These are phyloP conservation scores for Phrynocephalus guinanensis DNA, from an alignment of 2,797 vertebrate genomes.

Conservation along the genomic window DNA sequence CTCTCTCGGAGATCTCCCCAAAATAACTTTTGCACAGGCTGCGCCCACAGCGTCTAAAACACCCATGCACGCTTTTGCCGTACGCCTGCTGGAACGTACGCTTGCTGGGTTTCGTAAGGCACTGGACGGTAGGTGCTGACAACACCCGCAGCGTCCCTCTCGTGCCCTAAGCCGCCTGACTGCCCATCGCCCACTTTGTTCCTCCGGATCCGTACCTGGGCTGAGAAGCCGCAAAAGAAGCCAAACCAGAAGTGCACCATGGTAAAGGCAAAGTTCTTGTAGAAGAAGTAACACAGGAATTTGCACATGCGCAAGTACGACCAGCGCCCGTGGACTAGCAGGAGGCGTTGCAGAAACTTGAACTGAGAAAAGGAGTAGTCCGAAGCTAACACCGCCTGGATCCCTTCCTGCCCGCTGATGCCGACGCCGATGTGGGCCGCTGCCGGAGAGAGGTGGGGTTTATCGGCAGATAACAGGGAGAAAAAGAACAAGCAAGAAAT, in stretches of 20 bases:
- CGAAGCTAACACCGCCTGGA: conserved; percentile 91
- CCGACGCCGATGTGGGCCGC: conserved; percentile 94
- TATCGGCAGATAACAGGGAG: not conserved
- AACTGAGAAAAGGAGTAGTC: conserved; percentile 98
- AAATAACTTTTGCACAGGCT: too few species aligned
- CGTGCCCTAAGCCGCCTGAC: too few species aligned
- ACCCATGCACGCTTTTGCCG: too few species aligned
- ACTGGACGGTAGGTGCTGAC: too few species aligned
- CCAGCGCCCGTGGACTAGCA: conserved; percentile 96
- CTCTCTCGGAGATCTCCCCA: too few species aligned
- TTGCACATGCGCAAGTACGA: conserved; percentile 97
- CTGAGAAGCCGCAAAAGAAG: conserved; percentile 97
- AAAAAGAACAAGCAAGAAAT: not conserved
- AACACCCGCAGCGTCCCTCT: too few species aligned
- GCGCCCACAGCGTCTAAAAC: too few species aligned
- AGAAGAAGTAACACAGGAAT: conserved; percentile 98
- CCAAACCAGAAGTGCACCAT: conserved; percentile 99
- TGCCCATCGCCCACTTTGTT: too few species aligned
- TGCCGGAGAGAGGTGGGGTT: conserved; percentile 56
- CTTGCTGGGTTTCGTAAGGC: too few species aligned
- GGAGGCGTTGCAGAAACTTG: conserved; percentile 92
- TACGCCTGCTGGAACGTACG: too few species aligned
- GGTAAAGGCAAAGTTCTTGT: conserved; percentile 98
- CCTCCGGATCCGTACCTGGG: conserved; percentile 81
- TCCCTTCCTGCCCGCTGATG: conserved; percentile 95